phyloP scores from a whole-genome alignment of 1,140 invertebrate species.

The Solenopsis fugax region DNA sequence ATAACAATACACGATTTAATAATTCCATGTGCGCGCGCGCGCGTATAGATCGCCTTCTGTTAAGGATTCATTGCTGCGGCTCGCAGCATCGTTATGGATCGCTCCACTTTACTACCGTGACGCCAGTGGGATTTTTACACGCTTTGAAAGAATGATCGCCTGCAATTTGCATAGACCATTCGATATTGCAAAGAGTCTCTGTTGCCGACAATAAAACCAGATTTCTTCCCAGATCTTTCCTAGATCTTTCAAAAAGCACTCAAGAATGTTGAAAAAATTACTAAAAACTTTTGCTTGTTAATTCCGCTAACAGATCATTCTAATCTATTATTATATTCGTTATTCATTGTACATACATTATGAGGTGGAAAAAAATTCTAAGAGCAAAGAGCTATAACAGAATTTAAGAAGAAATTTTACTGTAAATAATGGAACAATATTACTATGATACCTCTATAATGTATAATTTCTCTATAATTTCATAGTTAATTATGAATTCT shows the following conservation, averaged over 20 bases:
- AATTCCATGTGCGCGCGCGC: constrained; percentile 58
- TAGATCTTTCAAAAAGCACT: neutral
- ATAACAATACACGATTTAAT: constrained; percentile 71
- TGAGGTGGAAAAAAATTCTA: neutral
- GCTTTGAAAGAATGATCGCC: constrained; percentile 14
- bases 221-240: neutral
- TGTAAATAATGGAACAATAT: neutral
- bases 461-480: no score
- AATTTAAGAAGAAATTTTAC: neutral
- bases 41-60: neutral
- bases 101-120: neutral
- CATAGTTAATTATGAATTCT: neutral
- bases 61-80: constrained; percentile 5
- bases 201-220: neutral
- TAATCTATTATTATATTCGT: neutral
- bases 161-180: neutral
- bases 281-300: neutral
- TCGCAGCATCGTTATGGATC: neutral
- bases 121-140: neutral
- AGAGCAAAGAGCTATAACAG: neutral
- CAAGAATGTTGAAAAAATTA: neutral
- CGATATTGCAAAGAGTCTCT: neutral
- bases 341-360: neutral
- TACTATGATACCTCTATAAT: no score
- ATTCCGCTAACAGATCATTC: neutral